Conservation (phyloP, 2,113 vertebrate genomes). For the Seriola rivoliana region DNA sequence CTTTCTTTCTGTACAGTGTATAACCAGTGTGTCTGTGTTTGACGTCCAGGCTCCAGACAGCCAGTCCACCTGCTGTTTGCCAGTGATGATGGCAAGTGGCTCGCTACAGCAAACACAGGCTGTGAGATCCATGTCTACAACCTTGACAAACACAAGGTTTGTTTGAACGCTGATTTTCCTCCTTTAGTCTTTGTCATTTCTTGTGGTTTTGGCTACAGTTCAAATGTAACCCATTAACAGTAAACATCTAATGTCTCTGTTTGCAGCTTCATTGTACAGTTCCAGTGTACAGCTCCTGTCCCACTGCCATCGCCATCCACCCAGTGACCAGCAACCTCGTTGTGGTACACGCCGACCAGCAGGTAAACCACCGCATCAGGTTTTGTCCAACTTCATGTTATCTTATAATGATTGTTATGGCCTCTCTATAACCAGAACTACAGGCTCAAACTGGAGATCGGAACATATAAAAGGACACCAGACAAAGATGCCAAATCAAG, state of each 20-base stretch:
- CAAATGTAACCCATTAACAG: background rate
- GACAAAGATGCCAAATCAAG: no score
- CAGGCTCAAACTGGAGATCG: no score
- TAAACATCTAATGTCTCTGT: background rate
- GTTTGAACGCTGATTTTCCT: background rate
- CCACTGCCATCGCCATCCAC: conserved; percentile 90
- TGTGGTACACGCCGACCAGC: conserved; percentile 91
- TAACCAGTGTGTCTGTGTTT: background rate
- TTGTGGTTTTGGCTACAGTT: background rate
- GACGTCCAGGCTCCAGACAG: conserved; percentile 82
- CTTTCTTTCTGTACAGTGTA: background rate
- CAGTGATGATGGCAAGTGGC: conserved; percentile 90
- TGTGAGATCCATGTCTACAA: conserved; percentile 88
- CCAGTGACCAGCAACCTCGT: conserved; percentile 89
- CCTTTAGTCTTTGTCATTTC: fast-evolving
- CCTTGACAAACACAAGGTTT: conserved; percentile 88
- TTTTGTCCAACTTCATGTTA: background rate
- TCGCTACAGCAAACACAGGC: conserved; percentile 86
- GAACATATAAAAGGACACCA: no score
- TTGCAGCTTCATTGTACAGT: conserved; percentile 89
- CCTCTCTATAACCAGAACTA: no score
- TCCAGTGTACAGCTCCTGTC: conserved; percentile 89
- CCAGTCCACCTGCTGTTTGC: conserved; percentile 86
- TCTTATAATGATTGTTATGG: no score
- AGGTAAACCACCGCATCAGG: conserved; percentile 80